phyloP scores from a whole-genome alignment of 2,113 vertebrate genomes.

The Apteryx mantelli region DNA sequence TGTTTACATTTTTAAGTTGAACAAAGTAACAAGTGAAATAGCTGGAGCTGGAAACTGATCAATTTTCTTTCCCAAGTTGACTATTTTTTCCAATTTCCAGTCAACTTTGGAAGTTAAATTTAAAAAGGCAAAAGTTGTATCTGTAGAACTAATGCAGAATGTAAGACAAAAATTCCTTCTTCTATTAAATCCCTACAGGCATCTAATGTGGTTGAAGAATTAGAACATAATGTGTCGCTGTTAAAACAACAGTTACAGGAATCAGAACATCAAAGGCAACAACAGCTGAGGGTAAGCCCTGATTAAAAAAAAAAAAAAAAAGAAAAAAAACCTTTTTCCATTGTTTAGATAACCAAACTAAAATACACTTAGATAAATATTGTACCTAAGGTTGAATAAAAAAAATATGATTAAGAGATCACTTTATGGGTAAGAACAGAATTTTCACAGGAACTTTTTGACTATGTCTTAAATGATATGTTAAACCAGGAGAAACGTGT shows the following conservation, averaged over 20 bases:
- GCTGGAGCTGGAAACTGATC: neutral
- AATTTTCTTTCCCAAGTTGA: neutral
- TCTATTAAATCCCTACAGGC: constrained; percentile 76
- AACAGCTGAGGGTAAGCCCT: constrained; percentile 82
- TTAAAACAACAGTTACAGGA: constrained; percentile 85
- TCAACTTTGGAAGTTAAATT: neutral
- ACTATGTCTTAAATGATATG: neutral
- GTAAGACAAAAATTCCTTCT: neutral
- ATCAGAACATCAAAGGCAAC: constrained; percentile 80
- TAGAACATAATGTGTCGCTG: constrained; percentile 77
- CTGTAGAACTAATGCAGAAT: neutral
- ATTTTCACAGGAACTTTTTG: neutral
- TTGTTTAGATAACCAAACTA: neutral
- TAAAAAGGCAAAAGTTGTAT: neutral
- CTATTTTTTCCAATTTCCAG: neutral
- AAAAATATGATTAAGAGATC: neutral
- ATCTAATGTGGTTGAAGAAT: constrained; percentile 81
- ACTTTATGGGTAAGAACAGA: neutral
- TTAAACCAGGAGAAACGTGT: neutral
- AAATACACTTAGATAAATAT: neutral
- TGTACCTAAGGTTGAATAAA: neutral
- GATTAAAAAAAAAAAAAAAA: neutral
- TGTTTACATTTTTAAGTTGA: neutral
- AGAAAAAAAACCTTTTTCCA: neutral
- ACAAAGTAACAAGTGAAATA: fast-evolving